Conservation (phyloP, 2,888 invertebrate species). For the Diaprepes abbreviatus region DNA sequence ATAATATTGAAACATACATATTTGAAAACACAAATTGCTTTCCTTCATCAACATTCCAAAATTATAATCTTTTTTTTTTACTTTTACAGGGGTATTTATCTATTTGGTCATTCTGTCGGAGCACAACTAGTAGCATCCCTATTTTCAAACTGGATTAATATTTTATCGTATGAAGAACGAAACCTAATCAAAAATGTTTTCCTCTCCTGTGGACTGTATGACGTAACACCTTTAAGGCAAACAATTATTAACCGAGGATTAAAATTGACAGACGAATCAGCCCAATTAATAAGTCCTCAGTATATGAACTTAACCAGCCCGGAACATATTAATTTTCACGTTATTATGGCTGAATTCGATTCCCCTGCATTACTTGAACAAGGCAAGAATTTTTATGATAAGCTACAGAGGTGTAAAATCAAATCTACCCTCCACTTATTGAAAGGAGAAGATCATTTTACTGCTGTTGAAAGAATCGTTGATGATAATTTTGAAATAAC, state of each 20-base stretch:
- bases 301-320: constrained; percentile 45
- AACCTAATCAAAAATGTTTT: constrained; percentile 74
- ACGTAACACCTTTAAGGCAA: constrained; percentile 77
- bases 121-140: constrained; percentile 82
- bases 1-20: no score
- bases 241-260: constrained; percentile 78
- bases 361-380: constrained; percentile 77
- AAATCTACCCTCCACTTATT: constrained; percentile 71
- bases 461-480: constrained; percentile 79
- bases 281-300: constrained; percentile 67
- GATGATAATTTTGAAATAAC: constrained; percentile 70
- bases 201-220: constrained; percentile 84
- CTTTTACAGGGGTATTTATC: constrained; percentile 75
- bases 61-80: no score
- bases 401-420: constrained; percentile 68
- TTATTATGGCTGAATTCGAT: constrained; percentile 77
- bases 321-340: constrained; percentile 63
- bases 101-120: constrained; percentile 90
- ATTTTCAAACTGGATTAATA: constrained; percentile 67
- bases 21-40: no score
- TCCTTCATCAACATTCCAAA: no score
- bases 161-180: constrained; percentile 55
- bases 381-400: constrained; percentile 72
- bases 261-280: constrained; percentile 72
- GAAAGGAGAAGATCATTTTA: constrained; percentile 79